These are phyloP conservation scores for Agapostemon virescens DNA, from an alignment of 2,888 invertebrate genomes.

Conservation along the genomic window DNA sequence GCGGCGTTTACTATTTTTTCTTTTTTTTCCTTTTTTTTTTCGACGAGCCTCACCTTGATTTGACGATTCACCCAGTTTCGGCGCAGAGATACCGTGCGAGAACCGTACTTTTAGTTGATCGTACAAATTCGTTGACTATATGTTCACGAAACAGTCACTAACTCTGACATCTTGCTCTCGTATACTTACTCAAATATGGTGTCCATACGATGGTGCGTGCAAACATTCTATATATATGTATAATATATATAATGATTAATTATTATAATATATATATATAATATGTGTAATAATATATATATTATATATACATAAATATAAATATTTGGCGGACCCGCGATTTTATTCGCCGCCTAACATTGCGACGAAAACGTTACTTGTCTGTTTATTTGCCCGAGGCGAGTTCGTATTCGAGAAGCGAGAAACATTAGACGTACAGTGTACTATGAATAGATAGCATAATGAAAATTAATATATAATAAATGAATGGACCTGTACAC, in stretches of 20 bases:
- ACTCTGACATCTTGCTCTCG: constrained; percentile 70
- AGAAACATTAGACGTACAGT: constrained; percentile 70
- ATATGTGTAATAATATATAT: too few relatives aligned
- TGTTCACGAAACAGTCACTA: constrained; percentile 63
- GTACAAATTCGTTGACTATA: constrained; percentile 67
- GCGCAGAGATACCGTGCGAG: constrained; percentile 53
- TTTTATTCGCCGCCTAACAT: constrained; percentile 36
- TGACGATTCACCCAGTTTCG: constrained; percentile 35
- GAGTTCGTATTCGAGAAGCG: constrained; percentile 75
- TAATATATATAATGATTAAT: not conserved
- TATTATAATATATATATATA: too few relatives aligned
- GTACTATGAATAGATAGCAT: constrained; percentile 76
- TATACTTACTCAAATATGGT: constrained; percentile 50
- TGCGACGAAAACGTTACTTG: constrained; percentile 34
- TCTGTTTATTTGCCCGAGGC: constrained; percentile 54
- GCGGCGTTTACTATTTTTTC: constrained; percentile 48
- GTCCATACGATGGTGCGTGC: constrained; percentile 33
- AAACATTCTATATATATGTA: not conserved
- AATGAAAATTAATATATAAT: constrained; percentile 78
- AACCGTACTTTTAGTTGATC: constrained; percentile 59
- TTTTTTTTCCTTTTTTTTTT: constrained; percentile 19
- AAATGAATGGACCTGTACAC: constrained; percentile 75
- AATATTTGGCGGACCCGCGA: constrained; percentile 28
- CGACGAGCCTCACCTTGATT: constrained; percentile 45
- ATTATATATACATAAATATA: not conserved